Percentiles rank a stretch among this genome's conserved stretches.
Conservation (phyloP, 92 coral and sea anemone species). For the Bergia sp. region DNA sequence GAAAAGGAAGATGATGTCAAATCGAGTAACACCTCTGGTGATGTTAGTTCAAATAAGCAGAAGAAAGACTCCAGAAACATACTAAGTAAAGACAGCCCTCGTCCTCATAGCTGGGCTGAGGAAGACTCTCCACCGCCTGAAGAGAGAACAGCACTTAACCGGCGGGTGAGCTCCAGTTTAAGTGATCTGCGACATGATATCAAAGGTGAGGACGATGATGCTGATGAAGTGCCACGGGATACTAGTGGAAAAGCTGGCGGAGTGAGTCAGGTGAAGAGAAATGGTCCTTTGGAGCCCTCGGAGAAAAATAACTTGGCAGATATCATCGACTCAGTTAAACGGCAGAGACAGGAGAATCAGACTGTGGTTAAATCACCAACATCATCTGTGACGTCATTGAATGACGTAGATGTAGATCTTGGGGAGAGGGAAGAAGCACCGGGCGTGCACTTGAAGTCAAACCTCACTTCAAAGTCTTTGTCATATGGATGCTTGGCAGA, state of each 20-base stretch:
- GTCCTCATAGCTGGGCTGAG: slow-evolving; percentile 76
- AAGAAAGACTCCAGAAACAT: slow-evolving; percentile 27
- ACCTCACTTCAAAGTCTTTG: slow-evolving; percentile 83
- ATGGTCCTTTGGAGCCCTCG: slow-evolving; percentile 39
- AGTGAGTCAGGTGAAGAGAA: slow-evolving; percentile 33
- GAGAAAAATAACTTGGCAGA: slow-evolving; percentile 82
- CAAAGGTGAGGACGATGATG: slow-evolving; percentile 38
- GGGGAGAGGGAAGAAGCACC: slow-evolving; percentile 49
- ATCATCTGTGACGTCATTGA: slow-evolving; percentile 58
- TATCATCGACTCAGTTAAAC: slow-evolving; percentile 79
- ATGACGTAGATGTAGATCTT: slow-evolving; percentile 63
- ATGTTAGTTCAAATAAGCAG: slow-evolving; percentile 10
- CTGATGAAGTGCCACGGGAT: slow-evolving; percentile 31
- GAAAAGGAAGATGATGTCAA: slow-evolving; percentile 35
- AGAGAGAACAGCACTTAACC: slow-evolving; percentile 55
- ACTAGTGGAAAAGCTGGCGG: slow-evolving; percentile 26
- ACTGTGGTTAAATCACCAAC: slow-evolving; percentile 39
- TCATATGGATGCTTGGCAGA: slow-evolving; percentile 85
- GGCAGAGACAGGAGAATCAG: slow-evolving; percentile 60
- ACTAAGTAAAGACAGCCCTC: slow-evolving; percentile 51
- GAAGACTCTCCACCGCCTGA: slow-evolving; percentile 23
- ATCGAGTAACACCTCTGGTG: not conserved
- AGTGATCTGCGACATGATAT: slow-evolving; percentile 61
- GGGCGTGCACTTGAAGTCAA: slow-evolving; percentile 45
- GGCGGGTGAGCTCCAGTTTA: slow-evolving; percentile 81